Evolutionary conservation across 2,888 invertebrate species (phyloP).

Genomic region (Dione vanillae): DNA sequence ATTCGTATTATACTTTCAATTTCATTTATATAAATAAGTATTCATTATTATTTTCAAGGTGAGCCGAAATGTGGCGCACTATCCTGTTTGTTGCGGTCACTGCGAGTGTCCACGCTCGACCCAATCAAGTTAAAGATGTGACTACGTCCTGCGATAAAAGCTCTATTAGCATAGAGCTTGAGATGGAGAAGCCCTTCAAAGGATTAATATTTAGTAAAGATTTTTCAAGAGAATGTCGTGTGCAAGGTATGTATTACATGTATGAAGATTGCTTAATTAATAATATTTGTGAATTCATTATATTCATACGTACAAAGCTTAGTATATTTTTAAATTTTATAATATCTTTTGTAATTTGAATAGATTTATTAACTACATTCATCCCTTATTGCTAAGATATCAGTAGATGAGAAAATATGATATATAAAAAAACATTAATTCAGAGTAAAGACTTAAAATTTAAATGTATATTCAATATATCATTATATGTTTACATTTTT

Average conservation of each 20-base stretch:
- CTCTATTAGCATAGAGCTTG: slow-evolving; percentile 85
- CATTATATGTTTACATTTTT: not conserved
- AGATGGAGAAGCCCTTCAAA: slow-evolving; percentile 86
- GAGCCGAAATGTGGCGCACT: slow-evolving; percentile 70
- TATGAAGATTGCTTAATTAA: too few relatives aligned
- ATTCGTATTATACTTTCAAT: not conserved
- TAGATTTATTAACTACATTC: too few relatives aligned
- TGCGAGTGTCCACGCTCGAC: slow-evolving; percentile 57
- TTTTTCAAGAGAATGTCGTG: slow-evolving; percentile 88
- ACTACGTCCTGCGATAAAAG: slow-evolving; percentile 86
- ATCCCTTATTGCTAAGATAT: too few relatives aligned
- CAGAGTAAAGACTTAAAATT: not conserved
- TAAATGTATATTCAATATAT: not conserved
- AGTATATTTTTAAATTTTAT: too few relatives aligned
- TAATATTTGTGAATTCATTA: not conserved
- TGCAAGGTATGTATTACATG: slow-evolving; percentile 85
- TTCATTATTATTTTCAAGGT: slow-evolving; percentile 55
- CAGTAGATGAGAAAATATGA: too few relatives aligned
- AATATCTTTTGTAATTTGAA: too few relatives aligned
- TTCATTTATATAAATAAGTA: not conserved
- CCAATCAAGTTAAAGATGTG: slow-evolving; percentile 84
- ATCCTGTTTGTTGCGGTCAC: slow-evolving; percentile 58
- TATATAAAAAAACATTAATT: too few relatives aligned
- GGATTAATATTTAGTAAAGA: slow-evolving; percentile 90
- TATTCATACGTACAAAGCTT: too few relatives aligned